Evolutionary conservation across 2,888 invertebrate genomes (phyloP), one percentile per base, ranked within the genome.

Genomic region (Troides aeacus): DNA sequence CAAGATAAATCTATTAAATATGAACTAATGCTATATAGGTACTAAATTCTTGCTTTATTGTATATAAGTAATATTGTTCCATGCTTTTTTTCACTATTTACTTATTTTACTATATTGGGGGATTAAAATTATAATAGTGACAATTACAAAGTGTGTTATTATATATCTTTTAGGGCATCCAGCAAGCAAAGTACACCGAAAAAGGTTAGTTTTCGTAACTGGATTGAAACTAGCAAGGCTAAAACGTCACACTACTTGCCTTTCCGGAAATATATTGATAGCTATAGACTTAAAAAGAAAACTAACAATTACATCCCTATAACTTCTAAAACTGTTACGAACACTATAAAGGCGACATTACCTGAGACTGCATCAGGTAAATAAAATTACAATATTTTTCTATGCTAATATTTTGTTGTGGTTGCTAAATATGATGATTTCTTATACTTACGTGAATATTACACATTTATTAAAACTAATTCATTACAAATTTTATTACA

Each of bases 171-270:
- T 75, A 90, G 89, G 71, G 84, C 84, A 61, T 88, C 86, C 64
- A 89, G 88, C 74, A 85, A 87, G 73, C 91, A 92, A 76, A 92
- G 92, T 74, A 92, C 92, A 57, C 92, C 92, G 10, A 92, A 91
- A 72, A 90, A 87, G 75, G 92, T 91, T 6, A 92, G 90, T 76
- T 92, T 92, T 72, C 84, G 89, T 5, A 90, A 88, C 75, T 83
- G 92, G 66, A 87, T 92, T 73, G 92, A 93, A 76, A 93, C 90
- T 75, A 87, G 87, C 39, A 86, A 87, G 72, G 87, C 86, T 17
- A 89, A 91, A 78, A 91, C 90, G 18, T 90, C 93, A 15, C 93
- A 93, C 71, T 96, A 96, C 78, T 94, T 95, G 93, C 95, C 96
- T 17, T 96, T 96, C 78, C 93, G 85, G 71, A 91, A 90, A 72